Base-by-base conservation (phyloP, 2,888 invertebrate species). In the Oxyteleia sp. region DNA sequence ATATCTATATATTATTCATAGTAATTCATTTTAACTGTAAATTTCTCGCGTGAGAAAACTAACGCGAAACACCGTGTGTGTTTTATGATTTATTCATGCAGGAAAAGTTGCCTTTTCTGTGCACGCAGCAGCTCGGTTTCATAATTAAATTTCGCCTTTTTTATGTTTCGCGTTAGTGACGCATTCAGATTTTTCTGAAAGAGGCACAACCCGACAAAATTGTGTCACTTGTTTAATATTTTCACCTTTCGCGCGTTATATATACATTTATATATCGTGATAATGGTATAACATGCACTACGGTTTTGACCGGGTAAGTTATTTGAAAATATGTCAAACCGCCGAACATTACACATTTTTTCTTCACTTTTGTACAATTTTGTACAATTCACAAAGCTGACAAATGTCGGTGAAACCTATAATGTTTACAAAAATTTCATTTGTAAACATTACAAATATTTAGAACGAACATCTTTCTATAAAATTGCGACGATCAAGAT, bases 1-100 rank as follows among this genome's bases (percentile, higher is more conserved):
- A 29, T 55, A 61, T 18, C 26, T 43, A 23, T 78, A 63, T 68
- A 69, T 41, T 35, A 71, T 80, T 80, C 74, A 74, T 74, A 20
- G 55, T 76, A 76, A 82, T 76, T 82, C 75, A 71, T 82, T 81
- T 76, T 57, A 55, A 57, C 71, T 82, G 82, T 82, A 71, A 69
- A 82, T 82, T 81, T 74, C 35, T 76, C 72, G 69, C 45, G 74
- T 71, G 71, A 71, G 49, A 75, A 82, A 81, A 72, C 59, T 74
- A 66, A 80, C 74, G 80, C 66, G 80, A 66, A 72, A 49, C 68
- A 43, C 68, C 49, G 63, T 53, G 61, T 81, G 76, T 76, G 68
- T 76, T 82, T 76, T 59, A 82, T 82, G 76, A 82, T 72, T 82
- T 82, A 82, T 82, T 76, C 76, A 76, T 64, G 57, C 64, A 69